phyloP scores from a whole-genome alignment of 2,888 invertebrate genomes.

The Thecophora atra region DNA sequence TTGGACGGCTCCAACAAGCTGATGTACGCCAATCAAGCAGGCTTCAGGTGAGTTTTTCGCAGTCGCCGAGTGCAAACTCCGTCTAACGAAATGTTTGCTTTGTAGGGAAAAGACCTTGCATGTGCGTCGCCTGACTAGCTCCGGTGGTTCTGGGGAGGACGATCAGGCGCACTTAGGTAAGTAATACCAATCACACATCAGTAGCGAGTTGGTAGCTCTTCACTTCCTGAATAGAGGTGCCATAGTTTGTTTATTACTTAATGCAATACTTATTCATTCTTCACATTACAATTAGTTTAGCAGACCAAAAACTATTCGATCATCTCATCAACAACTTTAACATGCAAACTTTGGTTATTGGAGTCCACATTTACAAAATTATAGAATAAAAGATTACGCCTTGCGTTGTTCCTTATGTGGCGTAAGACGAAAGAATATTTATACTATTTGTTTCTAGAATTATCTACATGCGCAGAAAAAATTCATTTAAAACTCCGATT shows the following conservation, averaged over 20 bases:
- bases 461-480: too few species aligned
- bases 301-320: not conserved
- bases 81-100: not conserved
- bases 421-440: too few species aligned
- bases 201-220: not conserved
- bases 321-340: not conserved
- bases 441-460: too few species aligned
- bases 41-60: constrained; percentile 73
- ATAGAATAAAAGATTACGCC: too few species aligned
- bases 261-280: constrained; percentile 37
- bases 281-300: constrained; percentile 22
- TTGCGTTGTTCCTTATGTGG: too few species aligned
- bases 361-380: too few species aligned
- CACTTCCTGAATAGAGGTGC: not conserved
- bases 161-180: constrained; percentile 81
- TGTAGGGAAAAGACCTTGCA: constrained; percentile 84
- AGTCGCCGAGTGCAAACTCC: not conserved
- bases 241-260: not conserved
- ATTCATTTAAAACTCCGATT: too few species aligned
- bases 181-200: not conserved
- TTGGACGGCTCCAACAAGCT: constrained; percentile 84
- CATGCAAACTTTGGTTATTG: too few species aligned
- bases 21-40: constrained; percentile 76
- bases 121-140: constrained; percentile 75
- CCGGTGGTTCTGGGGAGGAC: constrained; percentile 76